Evolutionary conservation across 2,888 invertebrate species (phyloP), one percentile per base, ranked within the genome.

Genomic region (Campopleginae sp.): DNA sequence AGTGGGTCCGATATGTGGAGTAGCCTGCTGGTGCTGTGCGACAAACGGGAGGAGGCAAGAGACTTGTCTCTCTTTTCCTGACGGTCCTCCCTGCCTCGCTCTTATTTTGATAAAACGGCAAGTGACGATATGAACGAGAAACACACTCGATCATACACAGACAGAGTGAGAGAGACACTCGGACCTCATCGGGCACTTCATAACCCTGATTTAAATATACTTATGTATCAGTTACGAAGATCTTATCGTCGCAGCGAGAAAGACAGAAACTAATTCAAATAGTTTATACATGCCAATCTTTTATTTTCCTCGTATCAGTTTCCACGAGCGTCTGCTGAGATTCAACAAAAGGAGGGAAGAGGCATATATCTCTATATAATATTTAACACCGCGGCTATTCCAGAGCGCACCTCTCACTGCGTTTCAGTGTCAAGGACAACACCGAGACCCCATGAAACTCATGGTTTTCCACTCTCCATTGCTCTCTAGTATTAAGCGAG

Each of bases 1-100:
- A 91, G 88, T 87, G 88, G 87, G 74, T 70, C 80, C 84, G 81
- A 86, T 86, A 86, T 81, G 78, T 71, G 54, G 54, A 79, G 78
- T 84, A 83, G 75, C 79, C 80, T 48, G 33, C 38, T 38, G 38
- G 38, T 38, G 38, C 38, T 38, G 38, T 7, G 63, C 71, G 44
- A 72, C 61, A 71, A 75, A 82, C 77, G 51, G 19, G 51, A 38
- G 27, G 54, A 42, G 27, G 54, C 42, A n/a, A 71, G 61, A 19
- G 61, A 19, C n/a, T 42, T 17, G 65, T 51, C 70, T 8, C 42
- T 17, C 46, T 48, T 23, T 44, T 70, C 17, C 12, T 14, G 12
- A 1, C 10, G 38, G n/a, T n/a, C n/a, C 48, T 19, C 23, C 54
- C 19, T 48, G 14, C 14, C 63, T 51, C 54, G 1, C 46, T 19